Conservation (phyloP, 1,140 invertebrate species). For the roundworm (Caenorhabditis elegans) region WBcel235 BX284603.4:10191001-10191500, state of each 20-base stretch:
- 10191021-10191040: slow-evolving; percentile 47
- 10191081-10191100: slow-evolving; percentile 68
- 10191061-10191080: slow-evolving; percentile 79
- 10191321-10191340: slow-evolving; percentile 67
- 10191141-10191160: slow-evolving; percentile 80
- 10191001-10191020: too few species aligned
- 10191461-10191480: slow-evolving; percentile 77
- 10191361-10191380: slow-evolving; percentile 74
- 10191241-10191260: slow-evolving; percentile 32
- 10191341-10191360: slow-evolving; percentile 74
- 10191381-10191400: slow-evolving; percentile 79
- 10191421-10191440: not conserved
- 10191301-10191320: not conserved
- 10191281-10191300: not conserved
- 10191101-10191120: not conserved
- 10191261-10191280: not conserved
- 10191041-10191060: slow-evolving; percentile 70
- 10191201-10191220: slow-evolving; percentile 79
- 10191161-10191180: slow-evolving; percentile 81
- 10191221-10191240: slow-evolving; percentile 79
- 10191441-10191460: slow-evolving; percentile 66
- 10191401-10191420: slow-evolving; percentile 79
- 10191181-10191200: slow-evolving; percentile 78
- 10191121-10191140: slow-evolving; percentile 73
- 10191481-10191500: slow-evolving; percentile 82